Base-by-base conservation (phyloP, 2,888 invertebrate species). In the Protonemura montana region DNA sequence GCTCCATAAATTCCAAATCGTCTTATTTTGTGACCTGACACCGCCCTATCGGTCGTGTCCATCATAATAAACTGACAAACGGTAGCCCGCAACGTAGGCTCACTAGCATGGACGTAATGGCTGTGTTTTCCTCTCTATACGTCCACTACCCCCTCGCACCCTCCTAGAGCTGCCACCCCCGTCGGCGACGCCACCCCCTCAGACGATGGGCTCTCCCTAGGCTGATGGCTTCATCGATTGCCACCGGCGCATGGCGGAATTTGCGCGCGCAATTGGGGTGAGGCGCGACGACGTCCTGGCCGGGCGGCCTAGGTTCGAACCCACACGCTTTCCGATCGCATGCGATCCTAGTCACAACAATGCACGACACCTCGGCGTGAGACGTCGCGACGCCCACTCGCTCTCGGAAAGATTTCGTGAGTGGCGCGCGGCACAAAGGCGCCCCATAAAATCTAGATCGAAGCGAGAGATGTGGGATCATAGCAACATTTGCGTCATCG, bases 141-240 rank as follows among this genome's bases (percentile, higher is more conserved):
- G 26, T 26, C 82, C 82, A 30, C 16, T 59, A 21, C 21, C 59
- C 59, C 59, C 59, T 10, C 59, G 59, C 59, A 59, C 59, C 59
- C 35, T 21, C 59, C 59, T 16, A 59, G 59, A 21, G 59, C 59
- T 59, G 59, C 59, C 59, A 59, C 59, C 59, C 59, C 59, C 81
- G 28, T 2, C 81, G 30, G 30, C 30, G 81, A n/a, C 81, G 81
- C 81, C 81, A 78, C 78, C 81, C 59, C 86, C 80, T 86, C 80
- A 21, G 78, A 59, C 86, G 42, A 85, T 82, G 42, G 84, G 77
- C 86, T 83, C 86, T 86, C 77, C 86, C 78, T 59, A 87, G 82
- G 87, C 86, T 41, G 87, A 83, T 85, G 87, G 86, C 86, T 86
- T 86, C 27, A 81, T 81, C 81, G 81, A 81, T 81, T 29, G 7